These are phyloP conservation scores for Polypterus bichir DNA, from an alignment of 2,113 vertebrate species.

Conservation along the genomic window DNA sequence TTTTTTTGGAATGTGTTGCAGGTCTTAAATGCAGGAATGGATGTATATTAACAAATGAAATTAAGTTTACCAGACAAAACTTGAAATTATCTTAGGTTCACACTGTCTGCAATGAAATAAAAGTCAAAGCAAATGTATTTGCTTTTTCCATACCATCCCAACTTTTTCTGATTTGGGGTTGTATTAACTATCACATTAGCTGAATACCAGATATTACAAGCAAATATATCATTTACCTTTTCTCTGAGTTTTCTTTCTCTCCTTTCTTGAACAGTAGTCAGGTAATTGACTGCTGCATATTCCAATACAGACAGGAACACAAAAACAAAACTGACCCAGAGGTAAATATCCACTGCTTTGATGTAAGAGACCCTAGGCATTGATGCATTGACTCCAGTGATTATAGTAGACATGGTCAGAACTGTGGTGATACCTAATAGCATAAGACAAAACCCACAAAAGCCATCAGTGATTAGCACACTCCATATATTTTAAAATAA, in stretches of 20 bases:
- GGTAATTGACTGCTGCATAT: slow-evolving; percentile 74
- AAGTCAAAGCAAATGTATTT: no score
- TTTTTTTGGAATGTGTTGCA: no score
- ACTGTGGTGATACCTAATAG: slow-evolving; percentile 77
- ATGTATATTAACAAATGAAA: no score
- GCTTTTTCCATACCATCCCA: no score
- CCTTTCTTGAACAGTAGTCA: slow-evolving; percentile 77
- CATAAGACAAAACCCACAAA: slow-evolving; percentile 6
- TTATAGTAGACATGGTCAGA: slow-evolving; percentile 82
- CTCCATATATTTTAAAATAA: no score
- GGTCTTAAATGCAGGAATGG: no score
- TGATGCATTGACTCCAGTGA: slow-evolving; percentile 62
- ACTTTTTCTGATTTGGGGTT: no score
- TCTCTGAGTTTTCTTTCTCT: slow-evolving; percentile 68
- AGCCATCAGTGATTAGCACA: slow-evolving; percentile 1
- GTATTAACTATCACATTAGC: no score
- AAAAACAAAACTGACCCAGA: slow-evolving; percentile 61
- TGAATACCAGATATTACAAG: no score
- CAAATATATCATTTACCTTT: slow-evolving; percentile 39
- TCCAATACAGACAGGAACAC: slow-evolving; percentile 57
- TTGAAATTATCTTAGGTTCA: no score
- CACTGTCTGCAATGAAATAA: no score
- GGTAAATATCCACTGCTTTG: slow-evolving; percentile 59
- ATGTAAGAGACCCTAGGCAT: slow-evolving; percentile 61
- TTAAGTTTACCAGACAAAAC: no score